Conservation (phyloP, 2,888 invertebrate species). For the Xestia sexstrigata region DNA sequence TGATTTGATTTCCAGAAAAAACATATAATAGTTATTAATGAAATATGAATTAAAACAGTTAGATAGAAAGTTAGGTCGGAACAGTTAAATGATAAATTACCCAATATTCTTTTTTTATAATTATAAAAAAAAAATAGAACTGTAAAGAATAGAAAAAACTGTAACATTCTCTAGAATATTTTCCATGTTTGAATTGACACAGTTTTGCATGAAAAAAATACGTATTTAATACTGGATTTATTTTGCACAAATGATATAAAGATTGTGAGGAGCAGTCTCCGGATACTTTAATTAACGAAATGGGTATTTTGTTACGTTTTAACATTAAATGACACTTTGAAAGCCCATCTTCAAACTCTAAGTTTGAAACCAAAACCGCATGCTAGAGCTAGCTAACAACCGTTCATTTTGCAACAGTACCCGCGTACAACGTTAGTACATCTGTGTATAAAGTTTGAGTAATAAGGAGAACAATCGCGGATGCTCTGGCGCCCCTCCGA, state of each 20-base stretch:
- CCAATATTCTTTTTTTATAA: background rate
- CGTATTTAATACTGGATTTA: background rate
- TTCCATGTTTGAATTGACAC: background rate
- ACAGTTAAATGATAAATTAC: background rate
- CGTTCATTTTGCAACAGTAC: slow-evolving; percentile 65
- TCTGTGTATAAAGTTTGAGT: slow-evolving; percentile 72
- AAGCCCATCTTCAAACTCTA: background rate
- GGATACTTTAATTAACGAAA: background rate
- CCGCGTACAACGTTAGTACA: slow-evolving; percentile 61
- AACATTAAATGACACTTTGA: no score
- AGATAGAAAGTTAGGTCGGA: background rate
- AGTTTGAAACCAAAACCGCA: slow-evolving; percentile 35
- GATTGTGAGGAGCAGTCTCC: background rate
- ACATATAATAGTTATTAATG: background rate
- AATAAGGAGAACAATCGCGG: slow-evolving; percentile 69
- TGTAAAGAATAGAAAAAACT: background rate
- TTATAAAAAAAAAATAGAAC: no score
- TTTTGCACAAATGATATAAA: background rate
- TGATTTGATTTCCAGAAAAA: background rate
- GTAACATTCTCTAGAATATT: background rate
- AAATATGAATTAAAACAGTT: background rate
- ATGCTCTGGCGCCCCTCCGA: slow-evolving; percentile 67
- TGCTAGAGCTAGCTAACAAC: slow-evolving; percentile 40
- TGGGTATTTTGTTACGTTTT: background rate
- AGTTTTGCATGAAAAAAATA: background rate